Evolutionary conservation across 2,888 invertebrate species (phyloP), one percentile per base, ranked within the genome.

Genomic region (Ischnus inquisitorius): DNA sequence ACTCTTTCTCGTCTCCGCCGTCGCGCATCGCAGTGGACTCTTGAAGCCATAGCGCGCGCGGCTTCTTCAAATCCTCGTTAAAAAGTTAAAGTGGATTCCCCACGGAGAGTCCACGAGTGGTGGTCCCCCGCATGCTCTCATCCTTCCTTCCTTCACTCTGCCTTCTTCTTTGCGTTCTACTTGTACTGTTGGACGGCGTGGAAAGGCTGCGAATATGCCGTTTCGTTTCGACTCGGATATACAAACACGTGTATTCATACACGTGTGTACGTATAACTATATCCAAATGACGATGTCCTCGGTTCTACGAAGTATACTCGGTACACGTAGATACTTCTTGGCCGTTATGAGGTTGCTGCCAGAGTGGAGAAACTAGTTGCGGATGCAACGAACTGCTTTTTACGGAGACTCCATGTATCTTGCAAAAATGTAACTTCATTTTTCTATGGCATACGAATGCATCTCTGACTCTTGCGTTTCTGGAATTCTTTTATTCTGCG

Each of bases 61-160:
- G 79, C 88, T 90, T 88, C 88, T 90, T 90, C 88, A 88, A 87
- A 90, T 90, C 86, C 90, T 91, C 89, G 89, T 92, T 91, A 92
- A 90, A 91, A 91, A 91, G 89, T 91, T 90, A 74, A 88, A 90
- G 89, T 88, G 84, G 89, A 88, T 89, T 87, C 85, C 82, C 83
- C 81, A 77, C 71, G 77, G 71, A 81, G 83, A 83, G 82, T 86
- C 86, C 83, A 79, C 80, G 83, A 87, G 85, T 85, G 81, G 84
- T 71, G 82, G 77, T 77, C 83, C 68, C 74, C 78, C 77, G 57
- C 71, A 72, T 83, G 60, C 75, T 54, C 68, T 69, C 22, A 54
- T 25, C 43, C 78, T 39, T 72, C 68, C 51, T 54, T 79, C 39
- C 71, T 60, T 60, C 43, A 34, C 12, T 67, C 72, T 57, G 43